phyloP scores from a whole-genome alignment of 2,797 vertebrate species.

The Sebastes alutus region DNA sequence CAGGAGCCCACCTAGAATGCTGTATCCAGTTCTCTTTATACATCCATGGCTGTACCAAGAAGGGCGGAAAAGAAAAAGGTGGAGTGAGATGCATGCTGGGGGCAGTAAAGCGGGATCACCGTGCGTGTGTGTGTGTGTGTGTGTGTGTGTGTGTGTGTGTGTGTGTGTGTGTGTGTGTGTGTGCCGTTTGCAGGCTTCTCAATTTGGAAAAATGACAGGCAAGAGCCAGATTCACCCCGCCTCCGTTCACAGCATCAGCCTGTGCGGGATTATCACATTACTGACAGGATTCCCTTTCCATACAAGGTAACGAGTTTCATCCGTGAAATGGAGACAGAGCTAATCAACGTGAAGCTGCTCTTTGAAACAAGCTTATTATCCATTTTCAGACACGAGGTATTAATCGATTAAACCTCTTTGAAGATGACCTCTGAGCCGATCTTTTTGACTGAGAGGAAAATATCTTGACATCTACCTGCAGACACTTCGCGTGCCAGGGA shows the following conservation, averaged over 20 bases:
- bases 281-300: slow-evolving; percentile 62
- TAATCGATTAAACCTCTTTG: slow-evolving; percentile 49
- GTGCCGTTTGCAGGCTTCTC: slow-evolving; percentile 8
- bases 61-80: not conserved
- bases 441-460: slow-evolving; percentile 15
- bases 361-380: slow-evolving; percentile 60
- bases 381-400: slow-evolving; percentile 47
- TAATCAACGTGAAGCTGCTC: slow-evolving; percentile 46
- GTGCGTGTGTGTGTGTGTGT: slow-evolving; percentile 1
- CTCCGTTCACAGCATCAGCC: slow-evolving; percentile 34
- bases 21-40: not conserved
- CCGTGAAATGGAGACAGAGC: slow-evolving; percentile 53
- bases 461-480: slow-evolving; percentile 20
- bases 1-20: no score
- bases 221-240: slow-evolving; percentile 20
- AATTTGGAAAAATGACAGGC: slow-evolving; percentile 32
- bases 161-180: slow-evolving; percentile 3
- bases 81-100: slow-evolving; percentile 24
- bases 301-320: slow-evolving; percentile 56
- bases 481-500: not conserved
- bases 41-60: not conserved
- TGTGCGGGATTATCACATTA: slow-evolving; percentile 58
- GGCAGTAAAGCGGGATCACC: not conserved
- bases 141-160: not conserved
- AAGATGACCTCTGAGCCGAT: slow-evolving; percentile 35